A percentile compares a stretch with the other conserved stretches of the same genome.
These are phyloP conservation scores for Anthoscopus minutus DNA, from an alignment of 2,113 vertebrate genomes.

Conservation along the genomic window DNA sequence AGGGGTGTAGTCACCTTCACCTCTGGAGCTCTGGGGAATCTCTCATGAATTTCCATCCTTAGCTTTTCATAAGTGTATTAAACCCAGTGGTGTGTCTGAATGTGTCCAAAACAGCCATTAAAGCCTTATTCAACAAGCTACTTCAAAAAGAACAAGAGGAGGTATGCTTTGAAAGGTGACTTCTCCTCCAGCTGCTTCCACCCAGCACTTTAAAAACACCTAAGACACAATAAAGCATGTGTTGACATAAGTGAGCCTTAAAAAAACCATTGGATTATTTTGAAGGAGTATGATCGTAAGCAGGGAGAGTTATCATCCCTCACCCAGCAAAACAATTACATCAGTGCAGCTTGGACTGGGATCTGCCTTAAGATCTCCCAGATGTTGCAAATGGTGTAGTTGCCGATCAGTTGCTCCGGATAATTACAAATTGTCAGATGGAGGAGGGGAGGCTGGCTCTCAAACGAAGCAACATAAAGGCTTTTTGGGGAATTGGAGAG, in stretches of 20 bases:
- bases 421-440: constrained; percentile 21
- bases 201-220: constrained; percentile 4
- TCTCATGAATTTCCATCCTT: neutral
- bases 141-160: neutral
- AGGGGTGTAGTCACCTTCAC: neutral
- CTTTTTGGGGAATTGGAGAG: neutral
- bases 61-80: neutral
- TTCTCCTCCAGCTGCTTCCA: constrained; percentile 21
- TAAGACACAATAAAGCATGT: constrained; percentile 5
- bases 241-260: constrained; percentile 50
- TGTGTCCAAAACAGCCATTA: neutral
- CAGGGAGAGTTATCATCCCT: constrained; percentile 38
- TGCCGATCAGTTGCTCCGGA: neutral
- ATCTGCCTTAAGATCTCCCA: constrained; percentile 55
- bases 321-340: constrained; percentile 62
- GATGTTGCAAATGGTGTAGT: neutral
- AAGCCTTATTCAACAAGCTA: neutral
- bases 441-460: neutral
- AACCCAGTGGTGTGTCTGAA: neutral
- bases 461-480: neutral
- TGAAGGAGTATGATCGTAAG: constrained; percentile 40
- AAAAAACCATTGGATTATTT: constrained; percentile 36
- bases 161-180: neutral
- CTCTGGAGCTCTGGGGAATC: neutral
- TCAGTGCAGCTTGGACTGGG: constrained; percentile 41